These are phyloP conservation scores for Ptychobarbus kaznakovi DNA, from an alignment of 2,797 vertebrate species.

Conservation along the genomic window DNA sequence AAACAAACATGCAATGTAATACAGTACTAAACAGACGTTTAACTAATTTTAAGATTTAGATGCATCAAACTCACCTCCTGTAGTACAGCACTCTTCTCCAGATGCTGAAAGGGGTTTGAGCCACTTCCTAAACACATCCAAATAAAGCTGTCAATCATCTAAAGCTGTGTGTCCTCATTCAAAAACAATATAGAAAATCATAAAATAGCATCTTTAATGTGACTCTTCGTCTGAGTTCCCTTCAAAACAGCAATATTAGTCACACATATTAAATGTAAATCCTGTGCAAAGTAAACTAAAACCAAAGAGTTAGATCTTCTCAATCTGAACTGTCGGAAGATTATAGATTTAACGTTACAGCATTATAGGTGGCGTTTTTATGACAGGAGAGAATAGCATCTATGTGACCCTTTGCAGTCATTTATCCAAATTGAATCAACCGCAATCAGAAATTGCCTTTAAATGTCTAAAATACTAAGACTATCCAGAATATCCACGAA, in stretches of 20 bases:
- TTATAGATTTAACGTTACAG: neutral
- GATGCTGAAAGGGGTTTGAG: slow-evolving; percentile 96
- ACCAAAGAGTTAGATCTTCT: neutral
- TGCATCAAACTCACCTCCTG: slow-evolving; percentile 87
- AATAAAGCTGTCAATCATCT: neutral
- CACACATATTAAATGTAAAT: no score
- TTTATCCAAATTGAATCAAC: neutral
- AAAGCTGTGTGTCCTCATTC: neutral
- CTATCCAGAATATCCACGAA: neutral
- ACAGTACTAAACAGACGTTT: neutral
- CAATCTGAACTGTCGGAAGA: neutral
- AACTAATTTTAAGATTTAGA: neutral
- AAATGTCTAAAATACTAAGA: neutral
- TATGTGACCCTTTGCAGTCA: neutral
- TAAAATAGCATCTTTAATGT: neutral
- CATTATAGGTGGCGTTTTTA: neutral
- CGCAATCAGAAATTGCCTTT: neutral
- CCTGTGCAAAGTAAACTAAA: neutral
- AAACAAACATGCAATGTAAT: neutral
- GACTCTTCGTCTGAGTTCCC: neutral
- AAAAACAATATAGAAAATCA: neutral
- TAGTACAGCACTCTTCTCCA: slow-evolving; percentile 97
- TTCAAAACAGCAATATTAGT: neutral
- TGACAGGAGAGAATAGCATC: neutral
- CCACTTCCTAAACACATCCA: slow-evolving; percentile 84